phyloP scores from a whole-genome alignment of 2,888 invertebrate genomes.

The Microctonus hyperodae region DNA sequence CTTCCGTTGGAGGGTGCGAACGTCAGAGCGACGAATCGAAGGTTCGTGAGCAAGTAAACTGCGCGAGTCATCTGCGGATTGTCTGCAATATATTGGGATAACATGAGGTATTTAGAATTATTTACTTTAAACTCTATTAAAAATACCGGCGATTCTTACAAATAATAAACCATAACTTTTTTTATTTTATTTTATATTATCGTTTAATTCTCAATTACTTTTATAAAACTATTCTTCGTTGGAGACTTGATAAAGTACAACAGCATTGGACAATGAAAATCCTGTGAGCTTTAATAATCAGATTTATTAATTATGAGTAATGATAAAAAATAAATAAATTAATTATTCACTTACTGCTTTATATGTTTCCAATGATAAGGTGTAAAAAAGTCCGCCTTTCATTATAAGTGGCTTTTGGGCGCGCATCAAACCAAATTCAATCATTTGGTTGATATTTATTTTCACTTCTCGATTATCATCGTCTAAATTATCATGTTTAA shows the following conservation, averaged over 20 bases:
- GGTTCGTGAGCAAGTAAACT: conserved; percentile 50
- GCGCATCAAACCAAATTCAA: conserved; percentile 39
- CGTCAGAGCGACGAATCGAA: not conserved
- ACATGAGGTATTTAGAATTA: conserved; percentile 35
- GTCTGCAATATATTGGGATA: conserved; percentile 52
- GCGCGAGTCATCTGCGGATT: conserved; percentile 61
- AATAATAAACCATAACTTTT: not conserved
- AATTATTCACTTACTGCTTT: conserved; percentile 40
- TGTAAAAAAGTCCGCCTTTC: conserved; percentile 49
- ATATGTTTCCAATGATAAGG: conserved; percentile 47
- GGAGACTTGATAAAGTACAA: conserved; percentile 27
- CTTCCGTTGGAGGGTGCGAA: not conserved
- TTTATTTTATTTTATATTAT: not conserved
- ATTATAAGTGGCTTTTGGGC: conserved; percentile 43
- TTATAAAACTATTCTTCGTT: not conserved
- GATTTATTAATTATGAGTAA: not conserved
- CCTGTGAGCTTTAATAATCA: conserved; percentile 8
- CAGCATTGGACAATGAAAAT: conserved; percentile 26
- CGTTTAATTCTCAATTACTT: not conserved
- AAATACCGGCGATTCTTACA: not conserved
- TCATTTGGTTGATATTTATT: conserved; percentile 32
- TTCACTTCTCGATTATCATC: not conserved
- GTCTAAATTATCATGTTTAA: not conserved
- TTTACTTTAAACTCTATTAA: not conserved
- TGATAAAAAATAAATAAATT: not conserved